phyloP scores from a whole-genome alignment of 2,113 vertebrate species.

The Ammodytes dubius region DNA sequence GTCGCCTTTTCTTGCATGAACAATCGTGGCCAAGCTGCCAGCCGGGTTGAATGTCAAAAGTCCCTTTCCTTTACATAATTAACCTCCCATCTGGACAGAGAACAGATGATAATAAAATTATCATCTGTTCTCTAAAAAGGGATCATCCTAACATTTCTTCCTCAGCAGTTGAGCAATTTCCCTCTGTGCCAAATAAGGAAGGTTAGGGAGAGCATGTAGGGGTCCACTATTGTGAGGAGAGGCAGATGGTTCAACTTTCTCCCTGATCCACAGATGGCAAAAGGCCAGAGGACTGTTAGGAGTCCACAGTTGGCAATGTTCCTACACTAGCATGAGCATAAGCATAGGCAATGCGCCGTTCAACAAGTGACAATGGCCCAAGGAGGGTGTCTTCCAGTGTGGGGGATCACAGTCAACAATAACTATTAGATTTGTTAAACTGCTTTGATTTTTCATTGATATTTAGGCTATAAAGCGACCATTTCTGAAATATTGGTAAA shows the following conservation, averaged over 20 bases:
- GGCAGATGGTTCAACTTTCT: constrained; percentile 78
- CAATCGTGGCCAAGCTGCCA: constrained; percentile 54
- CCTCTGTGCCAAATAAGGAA: constrained; percentile 56
- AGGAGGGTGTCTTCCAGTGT: not conserved
- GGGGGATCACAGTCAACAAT: not conserved
- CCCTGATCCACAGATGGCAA: constrained; percentile 71
- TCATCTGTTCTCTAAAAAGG: constrained; percentile 21
- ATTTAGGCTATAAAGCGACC: not conserved
- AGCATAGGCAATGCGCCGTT: constrained; percentile 18
- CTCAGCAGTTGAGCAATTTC: constrained; percentile 53
- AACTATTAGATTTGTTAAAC: not conserved
- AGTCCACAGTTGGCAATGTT: constrained; percentile 53
- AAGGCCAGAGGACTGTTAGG: constrained; percentile 59
- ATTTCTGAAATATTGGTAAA: not conserved
- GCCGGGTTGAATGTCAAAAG: constrained; percentile 62
- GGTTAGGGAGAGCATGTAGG: constrained; percentile 57
- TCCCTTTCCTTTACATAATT: constrained; percentile 77
- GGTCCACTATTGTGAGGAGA: constrained; percentile 62
- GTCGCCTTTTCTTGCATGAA: constrained; percentile 50
- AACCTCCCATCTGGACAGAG: constrained; percentile 79
- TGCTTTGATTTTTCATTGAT: not conserved
- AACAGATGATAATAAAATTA: constrained; percentile 52
- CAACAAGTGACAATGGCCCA: constrained; percentile 53
- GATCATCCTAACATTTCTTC: constrained; percentile 64
- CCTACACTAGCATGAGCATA: constrained; percentile 33